phyloP scores from a whole-genome alignment of 2,797 vertebrate species.

The Notolepis coatsorum region DNA sequence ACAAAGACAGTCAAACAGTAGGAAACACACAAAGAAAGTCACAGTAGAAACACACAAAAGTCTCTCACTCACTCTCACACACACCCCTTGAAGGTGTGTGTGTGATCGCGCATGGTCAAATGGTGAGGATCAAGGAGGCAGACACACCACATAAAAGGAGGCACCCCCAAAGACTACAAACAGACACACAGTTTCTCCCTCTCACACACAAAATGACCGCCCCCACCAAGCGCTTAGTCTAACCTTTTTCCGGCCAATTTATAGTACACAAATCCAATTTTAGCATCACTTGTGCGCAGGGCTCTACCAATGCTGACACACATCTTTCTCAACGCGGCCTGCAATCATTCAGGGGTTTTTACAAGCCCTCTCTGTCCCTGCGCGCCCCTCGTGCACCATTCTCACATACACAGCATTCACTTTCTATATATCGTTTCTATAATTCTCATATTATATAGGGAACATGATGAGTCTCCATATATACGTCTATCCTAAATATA shows the following conservation, averaged over 20 bases:
- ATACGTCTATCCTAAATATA: too few relatives aligned
- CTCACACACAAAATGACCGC: background rate
- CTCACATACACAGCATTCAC: constrained; percentile 20
- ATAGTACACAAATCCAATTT: background rate
- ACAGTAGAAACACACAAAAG: background rate
- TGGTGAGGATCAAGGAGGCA: background rate
- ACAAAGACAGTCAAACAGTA: background rate
- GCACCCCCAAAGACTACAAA: background rate
- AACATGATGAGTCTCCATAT: too few relatives aligned
- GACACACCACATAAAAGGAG: background rate
- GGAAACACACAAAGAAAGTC: background rate
- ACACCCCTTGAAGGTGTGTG: background rate
- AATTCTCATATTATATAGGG: too few relatives aligned
- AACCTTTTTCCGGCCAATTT: background rate
- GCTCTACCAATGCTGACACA: background rate
- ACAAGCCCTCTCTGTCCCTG: background rate
- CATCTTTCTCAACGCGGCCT: background rate
- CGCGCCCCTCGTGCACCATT: background rate
- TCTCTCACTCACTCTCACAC: too few relatives aligned
- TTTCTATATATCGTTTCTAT: too few relatives aligned
- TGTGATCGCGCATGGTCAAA: background rate
- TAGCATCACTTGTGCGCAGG: background rate
- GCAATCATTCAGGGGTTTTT: background rate
- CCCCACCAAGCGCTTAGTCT: background rate
- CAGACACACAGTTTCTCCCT: background rate